Percentiles rank a stretch among this genome's conserved stretches.
These are phyloP conservation scores for Pongo pygmaeus DNA, from an alignment of 2,113 vertebrate species.

Conservation along the genomic window DNA sequence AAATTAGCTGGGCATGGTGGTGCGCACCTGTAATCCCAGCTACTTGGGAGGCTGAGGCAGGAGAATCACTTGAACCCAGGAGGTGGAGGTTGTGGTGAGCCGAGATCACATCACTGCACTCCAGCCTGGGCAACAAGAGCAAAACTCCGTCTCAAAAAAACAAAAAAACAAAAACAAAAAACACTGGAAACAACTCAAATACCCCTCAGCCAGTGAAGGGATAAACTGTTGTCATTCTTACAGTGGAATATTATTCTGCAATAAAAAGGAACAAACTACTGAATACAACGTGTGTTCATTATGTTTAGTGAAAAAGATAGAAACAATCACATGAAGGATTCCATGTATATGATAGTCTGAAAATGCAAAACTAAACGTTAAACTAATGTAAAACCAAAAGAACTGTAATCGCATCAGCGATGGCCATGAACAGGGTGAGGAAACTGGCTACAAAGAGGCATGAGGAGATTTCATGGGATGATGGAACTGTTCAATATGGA, in stretches of 20 bases:
- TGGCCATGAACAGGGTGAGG: background rate
- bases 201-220: background rate
- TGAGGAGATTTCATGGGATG: background rate
- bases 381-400: background rate
- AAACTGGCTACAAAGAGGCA: background rate
- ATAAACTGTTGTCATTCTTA: background rate
- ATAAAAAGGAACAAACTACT: background rate
- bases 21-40: too few relatives aligned
- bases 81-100: too few relatives aligned
- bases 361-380: background rate
- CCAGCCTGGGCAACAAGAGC: too few relatives aligned
- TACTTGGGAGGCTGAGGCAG: too few relatives aligned
- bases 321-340: background rate
- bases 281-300: background rate
- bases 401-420: background rate
- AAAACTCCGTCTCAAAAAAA: too few relatives aligned
- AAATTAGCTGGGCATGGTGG: too few relatives aligned
- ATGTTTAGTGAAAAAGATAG: background rate
- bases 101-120: too few relatives aligned
- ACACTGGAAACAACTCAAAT: background rate
- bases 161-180: too few relatives aligned
- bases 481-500: background rate
- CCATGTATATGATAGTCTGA: background rate
- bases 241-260: background rate
- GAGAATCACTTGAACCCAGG: too few relatives aligned